Conservation (phyloP, 2,888 invertebrate species). For the Tenthredo amoena region DNA sequence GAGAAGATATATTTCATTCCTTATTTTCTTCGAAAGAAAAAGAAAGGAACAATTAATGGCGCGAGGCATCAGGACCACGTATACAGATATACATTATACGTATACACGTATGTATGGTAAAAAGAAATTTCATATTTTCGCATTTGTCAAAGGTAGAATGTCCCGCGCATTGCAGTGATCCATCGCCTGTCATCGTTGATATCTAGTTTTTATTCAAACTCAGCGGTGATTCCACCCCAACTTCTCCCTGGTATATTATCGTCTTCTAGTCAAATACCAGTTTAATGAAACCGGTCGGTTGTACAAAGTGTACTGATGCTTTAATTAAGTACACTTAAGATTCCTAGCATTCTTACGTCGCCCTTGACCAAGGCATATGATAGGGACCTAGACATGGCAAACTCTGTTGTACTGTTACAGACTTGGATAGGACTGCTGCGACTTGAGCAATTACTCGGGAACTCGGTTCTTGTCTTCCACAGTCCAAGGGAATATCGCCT, state of each 20-base stretch:
- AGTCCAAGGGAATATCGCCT: background rate
- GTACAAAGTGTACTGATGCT: conserved; percentile 63
- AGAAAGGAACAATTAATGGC: background rate
- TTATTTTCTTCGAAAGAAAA: background rate
- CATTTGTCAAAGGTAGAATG: conserved; percentile 25
- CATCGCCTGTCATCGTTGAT: conserved; percentile 24
- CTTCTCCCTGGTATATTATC: conserved; percentile 29
- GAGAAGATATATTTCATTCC: background rate
- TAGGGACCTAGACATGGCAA: conserved; percentile 1
- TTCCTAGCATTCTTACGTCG: conserved; percentile 52
- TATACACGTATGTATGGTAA: background rate
- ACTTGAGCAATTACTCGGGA: conserved; percentile 49
- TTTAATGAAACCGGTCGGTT: conserved; percentile 62
- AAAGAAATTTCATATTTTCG: conserved; percentile 36
- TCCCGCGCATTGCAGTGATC: conserved; percentile 15
- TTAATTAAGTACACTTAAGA: conserved; percentile 69
- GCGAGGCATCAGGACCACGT: background rate
- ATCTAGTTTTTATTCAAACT: conserved; percentile 32
- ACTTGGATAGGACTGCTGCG: conserved; percentile 19
- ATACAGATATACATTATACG: too few relatives aligned
- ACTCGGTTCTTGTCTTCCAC: conserved; percentile 10
- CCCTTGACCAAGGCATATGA: background rate
- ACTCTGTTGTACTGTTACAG: background rate
- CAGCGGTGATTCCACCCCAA: background rate
- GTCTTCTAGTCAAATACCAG: conserved; percentile 50